These are phyloP conservation scores for Sorex maritimensis DNA, from an alignment of 2,797 vertebrate species.

Conservation along the genomic window DNA sequence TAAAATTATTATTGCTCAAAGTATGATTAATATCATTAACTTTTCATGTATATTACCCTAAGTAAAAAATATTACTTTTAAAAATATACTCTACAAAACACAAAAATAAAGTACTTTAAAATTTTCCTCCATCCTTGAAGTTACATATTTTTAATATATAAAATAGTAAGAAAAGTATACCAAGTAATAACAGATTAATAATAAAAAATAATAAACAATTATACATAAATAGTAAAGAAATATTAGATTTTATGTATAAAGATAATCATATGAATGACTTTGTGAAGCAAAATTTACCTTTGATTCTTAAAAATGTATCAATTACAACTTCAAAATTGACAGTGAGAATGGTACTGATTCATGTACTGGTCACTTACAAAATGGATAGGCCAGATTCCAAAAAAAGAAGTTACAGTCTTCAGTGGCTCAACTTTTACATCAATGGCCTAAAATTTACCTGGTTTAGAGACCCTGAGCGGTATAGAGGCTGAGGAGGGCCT, in stretches of 20 bases:
- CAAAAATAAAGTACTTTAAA: conserved; percentile 27
- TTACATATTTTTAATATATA: conserved; percentile 21
- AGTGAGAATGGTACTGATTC: conserved; percentile 58
- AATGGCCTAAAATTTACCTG: background rate
- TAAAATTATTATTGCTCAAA: conserved; percentile 64
- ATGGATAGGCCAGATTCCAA: conserved; percentile 67
- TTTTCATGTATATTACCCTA: conserved; percentile 54
- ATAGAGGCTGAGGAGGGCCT: too few relatives aligned
- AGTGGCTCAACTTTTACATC: background rate
- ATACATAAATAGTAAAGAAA: conserved; percentile 2
- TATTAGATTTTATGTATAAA: conserved; percentile 40
- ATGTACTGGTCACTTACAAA: background rate
- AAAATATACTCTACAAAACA: background rate
- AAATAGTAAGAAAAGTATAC: conserved; percentile 35
- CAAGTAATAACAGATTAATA: too few relatives aligned
- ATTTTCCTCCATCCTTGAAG: background rate
- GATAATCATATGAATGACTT: conserved; percentile 65
- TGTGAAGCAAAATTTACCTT: conserved; percentile 65
- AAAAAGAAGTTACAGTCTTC: background rate
- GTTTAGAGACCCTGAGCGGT: background rate
- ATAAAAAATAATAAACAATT: background rate
- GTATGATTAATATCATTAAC: conserved; percentile 8
- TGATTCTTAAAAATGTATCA: conserved; percentile 44
- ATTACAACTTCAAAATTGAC: conserved; percentile 17
- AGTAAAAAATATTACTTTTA: conserved; percentile 64